Base-by-base conservation (phyloP, 2,888 invertebrate genomes). In the Sinelater perroti region DNA sequence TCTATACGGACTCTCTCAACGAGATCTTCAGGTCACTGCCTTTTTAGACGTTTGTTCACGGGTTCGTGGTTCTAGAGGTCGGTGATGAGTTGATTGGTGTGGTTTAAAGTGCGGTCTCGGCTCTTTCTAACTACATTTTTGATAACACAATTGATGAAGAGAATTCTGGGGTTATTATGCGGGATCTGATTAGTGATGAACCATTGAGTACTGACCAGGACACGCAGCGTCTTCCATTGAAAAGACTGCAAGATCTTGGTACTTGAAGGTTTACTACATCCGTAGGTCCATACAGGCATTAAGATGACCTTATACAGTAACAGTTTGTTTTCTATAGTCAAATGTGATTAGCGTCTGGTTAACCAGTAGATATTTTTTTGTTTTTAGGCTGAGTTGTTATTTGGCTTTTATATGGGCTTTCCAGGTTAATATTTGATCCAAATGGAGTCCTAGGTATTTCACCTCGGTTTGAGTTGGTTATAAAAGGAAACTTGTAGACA, bases 1-100 rank as follows among this genome's bases (percentile, higher is more conserved):
- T n/a, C n/a, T n/a, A n/a, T n/a, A n/a, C n/a, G 2, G 50, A 50
- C 26, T 50, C 38, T 42, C 44, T 31, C 18, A 46, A 46, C 13
- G 35, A 47, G 17, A 24, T 49, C 26, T 49, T 49, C 21, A 16
- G 36, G 35, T 38, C 26, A 24, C 7, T 35, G 28, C 7, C 16
- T 16, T n/a, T 49, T 49, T 6, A 49, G 11, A 36, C 36, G 35
- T 36, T 38, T 49, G 38, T 10, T 13, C 7, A 10, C 3, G 21
- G 35, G 21, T n/a, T 47, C 14, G 7, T 13, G 33, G 31, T 3
- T 8, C 10, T 30, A 46, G n/a, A 31, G 46, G 31, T 31, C 7
- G 10, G 28, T 18, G 8, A 45, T 30, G 16, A 45, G 28, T 10
- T 30, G 30, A 13, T 31, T 46, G 16, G 31, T 31, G 20, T 30